Evolutionary conservation across 1,140 invertebrate genomes (phyloP).

Genomic region (Ctenoplectra terminalis): DNA sequence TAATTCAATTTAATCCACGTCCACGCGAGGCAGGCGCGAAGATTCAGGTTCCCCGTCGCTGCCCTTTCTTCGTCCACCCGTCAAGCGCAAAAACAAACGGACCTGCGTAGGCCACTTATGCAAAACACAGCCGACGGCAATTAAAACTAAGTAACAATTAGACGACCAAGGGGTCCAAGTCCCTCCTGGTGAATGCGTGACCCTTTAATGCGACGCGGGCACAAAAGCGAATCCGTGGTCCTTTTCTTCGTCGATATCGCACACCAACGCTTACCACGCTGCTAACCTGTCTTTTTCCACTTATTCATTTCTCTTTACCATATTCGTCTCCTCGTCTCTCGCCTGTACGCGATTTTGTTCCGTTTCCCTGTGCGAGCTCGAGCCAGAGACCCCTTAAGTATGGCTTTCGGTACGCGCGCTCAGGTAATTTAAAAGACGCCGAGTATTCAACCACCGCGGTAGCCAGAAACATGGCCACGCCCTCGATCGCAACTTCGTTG

Average conservation of each 20-base stretch:
- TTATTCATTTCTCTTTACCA: background rate
- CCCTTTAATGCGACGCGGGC: constrained; percentile 68
- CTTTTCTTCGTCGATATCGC: constrained; percentile 23
- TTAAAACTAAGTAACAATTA: constrained; percentile 80
- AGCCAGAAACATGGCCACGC: constrained; percentile 39
- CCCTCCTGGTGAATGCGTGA: constrained; percentile 72
- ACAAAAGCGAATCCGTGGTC: constrained; percentile 49
- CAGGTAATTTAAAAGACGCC: constrained; percentile 24
- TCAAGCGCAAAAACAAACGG: constrained; percentile 50
- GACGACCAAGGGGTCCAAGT: constrained; percentile 66
- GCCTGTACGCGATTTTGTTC: constrained; percentile 14
- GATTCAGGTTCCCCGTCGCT: constrained; percentile 54
- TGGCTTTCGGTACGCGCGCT: constrained; percentile 27
- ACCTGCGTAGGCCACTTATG: constrained; percentile 56
- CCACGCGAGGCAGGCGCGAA: constrained; percentile 63
- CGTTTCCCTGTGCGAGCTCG: background rate
- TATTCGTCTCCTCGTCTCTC: constrained; percentile 1
- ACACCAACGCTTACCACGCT: background rate
- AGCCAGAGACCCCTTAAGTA: constrained; percentile 17
- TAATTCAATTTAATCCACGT: constrained; percentile 78
- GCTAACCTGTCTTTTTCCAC: constrained; percentile 23
- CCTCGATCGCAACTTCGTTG: constrained; percentile 48
- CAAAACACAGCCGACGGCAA: constrained; percentile 67
- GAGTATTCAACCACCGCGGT: constrained; percentile 11
- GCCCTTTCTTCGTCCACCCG: constrained; percentile 34